phyloP scores from a whole-genome alignment of 2,797 vertebrate genomes.

The Peromyscus nudipes region DNA sequence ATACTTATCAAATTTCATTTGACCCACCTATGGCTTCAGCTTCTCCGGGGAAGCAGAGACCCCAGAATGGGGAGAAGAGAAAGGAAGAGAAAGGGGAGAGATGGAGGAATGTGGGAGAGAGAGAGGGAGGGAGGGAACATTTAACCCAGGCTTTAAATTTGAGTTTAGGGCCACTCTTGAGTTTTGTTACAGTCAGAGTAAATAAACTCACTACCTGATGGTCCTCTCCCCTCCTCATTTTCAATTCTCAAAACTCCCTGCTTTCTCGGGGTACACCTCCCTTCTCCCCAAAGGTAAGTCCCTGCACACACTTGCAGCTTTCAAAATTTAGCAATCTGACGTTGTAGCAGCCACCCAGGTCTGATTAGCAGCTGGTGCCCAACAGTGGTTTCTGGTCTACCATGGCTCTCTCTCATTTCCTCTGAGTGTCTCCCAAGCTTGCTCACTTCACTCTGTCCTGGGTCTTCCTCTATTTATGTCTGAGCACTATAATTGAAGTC shows the following conservation, averaged over 20 bases:
- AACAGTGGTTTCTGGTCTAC: rapidly evolving
- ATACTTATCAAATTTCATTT: neutral
- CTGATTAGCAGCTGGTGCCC: neutral
- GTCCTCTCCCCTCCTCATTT: neutral
- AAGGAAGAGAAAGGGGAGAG: neutral
- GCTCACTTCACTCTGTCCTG: neutral
- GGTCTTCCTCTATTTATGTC: neutral
- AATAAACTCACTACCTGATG: rapidly evolving
- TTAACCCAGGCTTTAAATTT: neutral
- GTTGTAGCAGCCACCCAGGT: neutral
- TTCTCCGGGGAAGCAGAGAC: neutral
- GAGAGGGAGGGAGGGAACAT: neutral
- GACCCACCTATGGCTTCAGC: neutral
- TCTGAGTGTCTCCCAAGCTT: neutral
- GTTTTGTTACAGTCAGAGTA: neutral
- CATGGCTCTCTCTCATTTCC: neutral
- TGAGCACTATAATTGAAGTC: neutral
- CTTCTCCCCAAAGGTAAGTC: rapidly evolving
- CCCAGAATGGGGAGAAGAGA: neutral
- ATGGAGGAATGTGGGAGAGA: no score
- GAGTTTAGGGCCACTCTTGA: neutral
- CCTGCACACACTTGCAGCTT: neutral
- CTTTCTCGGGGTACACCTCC: neutral
- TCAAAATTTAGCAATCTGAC: neutral
- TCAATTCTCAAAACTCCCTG: neutral